These are phyloP conservation scores for Electrona antarctica DNA, from an alignment of 2,113 vertebrate genomes.

Conservation along the genomic window DNA sequence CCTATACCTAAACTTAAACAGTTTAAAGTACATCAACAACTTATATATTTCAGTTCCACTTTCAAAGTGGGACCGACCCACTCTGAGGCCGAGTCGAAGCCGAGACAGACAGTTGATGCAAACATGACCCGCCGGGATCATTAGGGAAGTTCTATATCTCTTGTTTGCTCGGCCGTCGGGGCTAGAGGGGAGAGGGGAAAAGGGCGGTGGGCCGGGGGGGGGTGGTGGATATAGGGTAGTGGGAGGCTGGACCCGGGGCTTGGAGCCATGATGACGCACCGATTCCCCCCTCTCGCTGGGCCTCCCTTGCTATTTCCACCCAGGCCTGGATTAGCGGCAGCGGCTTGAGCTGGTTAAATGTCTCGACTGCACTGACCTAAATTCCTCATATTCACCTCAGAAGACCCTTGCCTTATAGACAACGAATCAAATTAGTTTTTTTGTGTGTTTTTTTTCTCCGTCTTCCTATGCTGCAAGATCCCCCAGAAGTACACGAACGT, in stretches of 20 bases:
- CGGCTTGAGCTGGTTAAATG: conserved; percentile 74
- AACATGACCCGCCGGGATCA: conserved; percentile 62
- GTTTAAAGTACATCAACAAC: conserved; percentile 9
- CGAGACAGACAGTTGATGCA: conserved; percentile 48
- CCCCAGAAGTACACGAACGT: conserved; percentile 42
- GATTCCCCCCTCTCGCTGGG: conserved; percentile 65
- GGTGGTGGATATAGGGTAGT: not conserved
- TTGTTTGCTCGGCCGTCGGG: conserved; percentile 54
- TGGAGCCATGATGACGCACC: conserved; percentile 63
- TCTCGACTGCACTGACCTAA: conserved; percentile 79
- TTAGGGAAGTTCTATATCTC: conserved; percentile 72
- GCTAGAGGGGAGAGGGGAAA: not conserved
- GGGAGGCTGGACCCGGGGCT: conserved; percentile 46
- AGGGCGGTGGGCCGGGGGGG: conserved; percentile 1
- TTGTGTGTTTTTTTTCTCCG: not conserved
- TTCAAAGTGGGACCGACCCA: conserved; percentile 46
- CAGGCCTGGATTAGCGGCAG: conserved; percentile 43
- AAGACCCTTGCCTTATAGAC: conserved; percentile 69
- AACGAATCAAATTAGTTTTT: conserved; percentile 27
- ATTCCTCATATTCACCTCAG: conserved; percentile 81
- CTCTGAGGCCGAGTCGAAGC: conserved; percentile 53
- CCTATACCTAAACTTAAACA: not conserved
- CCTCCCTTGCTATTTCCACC: conserved; percentile 78
- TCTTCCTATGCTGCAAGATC: conserved; percentile 32
- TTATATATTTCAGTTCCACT: no score